phyloP scores from a whole-genome alignment of 2,113 vertebrate genomes.

The Oryzias javanicus region DNA sequence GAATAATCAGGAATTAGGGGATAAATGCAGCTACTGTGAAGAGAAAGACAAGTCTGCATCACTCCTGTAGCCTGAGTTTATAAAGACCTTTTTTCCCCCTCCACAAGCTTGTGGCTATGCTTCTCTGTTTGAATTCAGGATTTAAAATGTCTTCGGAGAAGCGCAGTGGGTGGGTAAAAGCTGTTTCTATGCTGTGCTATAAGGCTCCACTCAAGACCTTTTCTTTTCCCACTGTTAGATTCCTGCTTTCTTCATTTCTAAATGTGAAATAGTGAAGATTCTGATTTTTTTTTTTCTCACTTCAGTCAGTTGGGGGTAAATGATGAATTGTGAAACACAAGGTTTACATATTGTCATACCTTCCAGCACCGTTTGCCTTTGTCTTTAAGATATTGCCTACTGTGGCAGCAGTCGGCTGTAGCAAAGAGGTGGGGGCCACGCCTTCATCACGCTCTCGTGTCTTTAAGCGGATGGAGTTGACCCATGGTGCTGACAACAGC shows the following conservation, averaged over 20 bases:
- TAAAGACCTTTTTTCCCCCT: slow-evolving; percentile 36
- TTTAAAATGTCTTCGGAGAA: slow-evolving; percentile 59
- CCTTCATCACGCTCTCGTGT: slow-evolving; percentile 22
- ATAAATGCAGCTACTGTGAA: slow-evolving; percentile 72
- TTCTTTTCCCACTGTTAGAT: slow-evolving; percentile 43
- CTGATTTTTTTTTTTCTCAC: slow-evolving; percentile 22
- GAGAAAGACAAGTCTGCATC: slow-evolving; percentile 56
- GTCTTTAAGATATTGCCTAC: slow-evolving; percentile 21
- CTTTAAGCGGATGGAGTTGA: slow-evolving; percentile 60
- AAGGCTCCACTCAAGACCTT: slow-evolving; percentile 60
- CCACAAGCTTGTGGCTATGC: slow-evolving; percentile 35
- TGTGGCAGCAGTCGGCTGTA: not conserved
- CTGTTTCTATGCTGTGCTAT: slow-evolving; percentile 54
- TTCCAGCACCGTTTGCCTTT: slow-evolving; percentile 14
- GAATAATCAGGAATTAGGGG: slow-evolving; percentile 75
- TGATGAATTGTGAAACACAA: not conserved
- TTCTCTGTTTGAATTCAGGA: slow-evolving; percentile 56
- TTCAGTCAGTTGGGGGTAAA: not conserved
- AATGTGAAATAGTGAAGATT: slow-evolving; percentile 40
- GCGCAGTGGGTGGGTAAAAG: slow-evolving; percentile 55
- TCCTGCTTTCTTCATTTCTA: slow-evolving; percentile 13
- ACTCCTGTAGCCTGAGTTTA: slow-evolving; percentile 54
- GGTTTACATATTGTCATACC: not conserved
- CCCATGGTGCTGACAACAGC: slow-evolving; percentile 51
- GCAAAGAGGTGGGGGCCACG: slow-evolving; percentile 38